phyloP scores from a whole-genome alignment of 1,140 invertebrate genomes.

The Uloborus diversus region DNA sequence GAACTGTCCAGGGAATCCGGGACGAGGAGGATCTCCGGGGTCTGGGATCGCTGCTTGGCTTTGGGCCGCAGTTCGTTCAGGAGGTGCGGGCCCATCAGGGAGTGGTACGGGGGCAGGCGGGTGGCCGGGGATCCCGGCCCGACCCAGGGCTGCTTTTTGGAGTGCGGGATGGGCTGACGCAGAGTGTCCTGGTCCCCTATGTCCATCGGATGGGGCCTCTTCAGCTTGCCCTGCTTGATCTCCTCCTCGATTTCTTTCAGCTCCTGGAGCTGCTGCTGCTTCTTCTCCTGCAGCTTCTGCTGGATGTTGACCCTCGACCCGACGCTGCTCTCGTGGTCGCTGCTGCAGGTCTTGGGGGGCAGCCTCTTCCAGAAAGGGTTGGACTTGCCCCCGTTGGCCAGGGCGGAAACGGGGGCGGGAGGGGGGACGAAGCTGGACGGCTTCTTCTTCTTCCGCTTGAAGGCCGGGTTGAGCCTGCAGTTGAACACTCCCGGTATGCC shows the following conservation, averaged over 20 bases:
- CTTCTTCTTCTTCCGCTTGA: constrained; percentile 87
- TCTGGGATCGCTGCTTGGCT: constrained; percentile 70
- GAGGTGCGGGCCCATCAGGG: constrained; percentile 41
- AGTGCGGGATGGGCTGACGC: constrained; percentile 65
- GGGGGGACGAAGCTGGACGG: constrained; percentile 86
- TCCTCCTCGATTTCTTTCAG: constrained; percentile 78
- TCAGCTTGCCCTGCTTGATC: constrained; percentile 84
- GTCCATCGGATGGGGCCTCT: constrained; percentile 67
- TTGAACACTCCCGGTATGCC: constrained; percentile 86
- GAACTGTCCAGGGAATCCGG: constrained; percentile 73
- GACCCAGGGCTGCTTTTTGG: constrained; percentile 70
- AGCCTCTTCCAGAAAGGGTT: constrained; percentile 84
- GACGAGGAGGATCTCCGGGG: constrained; percentile 79
- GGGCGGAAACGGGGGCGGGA: constrained; percentile 67
- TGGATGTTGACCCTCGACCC: constrained; percentile 84
- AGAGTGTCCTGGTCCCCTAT: constrained; percentile 64
- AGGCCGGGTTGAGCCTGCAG: constrained; percentile 82
- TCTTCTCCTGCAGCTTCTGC: constrained; percentile 87
- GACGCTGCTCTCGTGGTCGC: constrained; percentile 77
- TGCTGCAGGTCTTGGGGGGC: constrained; percentile 71
- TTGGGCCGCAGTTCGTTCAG: constrained; percentile 41
- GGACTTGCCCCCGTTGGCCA: constrained; percentile 61
- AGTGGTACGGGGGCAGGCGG: constrained; percentile 36
- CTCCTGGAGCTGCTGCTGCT: constrained; percentile 85
- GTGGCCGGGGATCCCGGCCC: constrained; percentile 45